phyloP scores from a whole-genome alignment of 2,113 vertebrate genomes.

The Siphamia tubifer region DNA sequence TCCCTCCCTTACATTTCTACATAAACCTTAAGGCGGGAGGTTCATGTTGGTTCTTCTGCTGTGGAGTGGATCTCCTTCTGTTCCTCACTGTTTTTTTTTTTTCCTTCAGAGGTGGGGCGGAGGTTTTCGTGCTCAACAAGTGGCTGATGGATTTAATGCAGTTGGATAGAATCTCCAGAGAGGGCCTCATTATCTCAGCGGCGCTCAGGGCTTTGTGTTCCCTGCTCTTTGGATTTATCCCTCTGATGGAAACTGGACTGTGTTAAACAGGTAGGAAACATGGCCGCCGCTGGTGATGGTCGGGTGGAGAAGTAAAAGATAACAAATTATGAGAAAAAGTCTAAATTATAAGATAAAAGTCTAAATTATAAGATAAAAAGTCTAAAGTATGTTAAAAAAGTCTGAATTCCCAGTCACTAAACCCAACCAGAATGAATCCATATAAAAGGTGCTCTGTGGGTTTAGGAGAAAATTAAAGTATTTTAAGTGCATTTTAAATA shows the following conservation, averaged over 20 bases:
- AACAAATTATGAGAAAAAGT: no score
- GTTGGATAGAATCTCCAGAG: conserved; percentile 47
- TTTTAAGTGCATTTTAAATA: no score
- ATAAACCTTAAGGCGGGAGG: background rate
- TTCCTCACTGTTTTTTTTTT: conserved; percentile 19
- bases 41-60: conserved; percentile 16
- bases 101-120: no score
- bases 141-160: conserved; percentile 73
- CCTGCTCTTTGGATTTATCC: conserved; percentile 55
- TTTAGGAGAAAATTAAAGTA: no score
- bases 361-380: no score
- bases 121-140: conserved; percentile 72
- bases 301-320: no score
- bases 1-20: conserved; percentile 3
- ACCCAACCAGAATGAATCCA: no score
- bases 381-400: no score
- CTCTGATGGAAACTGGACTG: conserved; percentile 42
- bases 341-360: no score
- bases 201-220: conserved; percentile 41
- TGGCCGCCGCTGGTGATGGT: conserved; percentile 12
- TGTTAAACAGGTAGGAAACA: conserved; percentile 62
- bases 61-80: conserved; percentile 22
- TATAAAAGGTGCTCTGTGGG: no score
- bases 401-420: no score
- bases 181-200: conserved; percentile 55